phyloP scores from a whole-genome alignment of 1,140 invertebrate species.

The Cataglyphis hispanica region DNA sequence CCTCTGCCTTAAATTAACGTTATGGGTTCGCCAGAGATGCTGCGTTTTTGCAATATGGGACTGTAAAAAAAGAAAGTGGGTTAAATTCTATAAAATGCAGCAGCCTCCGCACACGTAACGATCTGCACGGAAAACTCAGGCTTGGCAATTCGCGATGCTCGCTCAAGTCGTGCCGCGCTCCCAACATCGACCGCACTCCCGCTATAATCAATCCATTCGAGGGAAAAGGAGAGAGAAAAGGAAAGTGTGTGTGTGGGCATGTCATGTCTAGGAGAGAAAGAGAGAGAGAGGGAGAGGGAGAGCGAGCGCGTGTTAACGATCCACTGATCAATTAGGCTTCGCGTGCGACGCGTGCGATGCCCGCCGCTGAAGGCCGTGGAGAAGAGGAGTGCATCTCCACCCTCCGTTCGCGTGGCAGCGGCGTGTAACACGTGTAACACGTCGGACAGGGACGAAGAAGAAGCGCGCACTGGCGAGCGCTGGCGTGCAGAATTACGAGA shows the following conservation, averaged over 20 bases:
- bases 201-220: constrained; percentile 72
- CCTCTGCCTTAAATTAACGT: background rate
- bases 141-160: constrained; percentile 29
- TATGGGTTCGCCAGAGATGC: background rate
- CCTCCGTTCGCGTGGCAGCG: constrained; percentile 62
- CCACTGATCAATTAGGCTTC: constrained; percentile 78
- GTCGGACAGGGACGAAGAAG: constrained; percentile 73
- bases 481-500: constrained; percentile 83
- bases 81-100: constrained; percentile 4
- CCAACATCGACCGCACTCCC: constrained; percentile 41
- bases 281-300: constrained; percentile 9
- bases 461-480: constrained; percentile 65
- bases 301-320: constrained; percentile 75
- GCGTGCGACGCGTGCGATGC: constrained; percentile 70
- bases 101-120: background rate
- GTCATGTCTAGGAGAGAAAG: background rate
- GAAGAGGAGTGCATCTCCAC: constrained; percentile 55
- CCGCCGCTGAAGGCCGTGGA: constrained; percentile 38
- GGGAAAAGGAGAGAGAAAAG: constrained; percentile 17
- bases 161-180: constrained; percentile 22
- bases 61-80: background rate
- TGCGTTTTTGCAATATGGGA: background rate
- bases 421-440: constrained; percentile 72
- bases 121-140: background rate
- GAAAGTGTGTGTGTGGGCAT: background rate